Conservation (phyloP, 92 coral and sea anemone genomes). For the Actinostola sp. region DNA sequence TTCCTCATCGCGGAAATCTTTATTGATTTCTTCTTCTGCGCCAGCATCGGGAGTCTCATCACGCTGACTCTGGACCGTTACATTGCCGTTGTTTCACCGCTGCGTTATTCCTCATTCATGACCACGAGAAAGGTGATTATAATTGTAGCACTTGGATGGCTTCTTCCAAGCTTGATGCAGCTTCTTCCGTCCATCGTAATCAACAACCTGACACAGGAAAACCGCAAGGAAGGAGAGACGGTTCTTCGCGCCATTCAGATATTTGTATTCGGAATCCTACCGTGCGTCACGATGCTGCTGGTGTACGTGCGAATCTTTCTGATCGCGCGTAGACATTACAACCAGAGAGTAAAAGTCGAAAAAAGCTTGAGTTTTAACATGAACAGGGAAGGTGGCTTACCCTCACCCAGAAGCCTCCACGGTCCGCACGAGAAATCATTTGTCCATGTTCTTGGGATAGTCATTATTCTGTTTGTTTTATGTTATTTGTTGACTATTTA, state of each 20-base stretch:
- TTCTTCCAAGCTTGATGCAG: conserved; percentile 29
- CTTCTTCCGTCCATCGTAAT: conserved; percentile 24
- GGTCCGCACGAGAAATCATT: conserved; percentile 28
- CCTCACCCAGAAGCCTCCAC: background rate
- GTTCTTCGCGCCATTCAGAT: conserved; percentile 37
- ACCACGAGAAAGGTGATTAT: conserved; percentile 12
- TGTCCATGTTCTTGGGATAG: conserved; percentile 51
- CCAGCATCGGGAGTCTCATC: conserved; percentile 38
- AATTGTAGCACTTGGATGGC: conserved; percentile 40
- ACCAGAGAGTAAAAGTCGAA: conserved; percentile 17
- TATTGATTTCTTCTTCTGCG: conserved; percentile 38
- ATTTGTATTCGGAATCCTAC: conserved; percentile 44
- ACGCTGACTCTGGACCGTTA: conserved; percentile 44
- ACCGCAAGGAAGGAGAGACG: conserved; percentile 1
- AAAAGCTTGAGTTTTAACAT: conserved; percentile 9
- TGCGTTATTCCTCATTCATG: conserved; percentile 49
- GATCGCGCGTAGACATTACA: conserved; percentile 33
- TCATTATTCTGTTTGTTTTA: conserved; percentile 50
- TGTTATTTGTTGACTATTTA: conserved; percentile 56
- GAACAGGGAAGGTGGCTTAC: background rate
- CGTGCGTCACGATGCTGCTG: conserved; percentile 38
- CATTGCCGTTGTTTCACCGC: conserved; percentile 40
- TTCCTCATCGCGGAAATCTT: conserved; percentile 9
- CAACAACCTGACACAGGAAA: conserved; percentile 5
- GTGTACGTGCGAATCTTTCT: conserved; percentile 36